Base-by-base conservation (phyloP, 2,888 invertebrate species). In the Meliscaeva auricollis region DNA sequence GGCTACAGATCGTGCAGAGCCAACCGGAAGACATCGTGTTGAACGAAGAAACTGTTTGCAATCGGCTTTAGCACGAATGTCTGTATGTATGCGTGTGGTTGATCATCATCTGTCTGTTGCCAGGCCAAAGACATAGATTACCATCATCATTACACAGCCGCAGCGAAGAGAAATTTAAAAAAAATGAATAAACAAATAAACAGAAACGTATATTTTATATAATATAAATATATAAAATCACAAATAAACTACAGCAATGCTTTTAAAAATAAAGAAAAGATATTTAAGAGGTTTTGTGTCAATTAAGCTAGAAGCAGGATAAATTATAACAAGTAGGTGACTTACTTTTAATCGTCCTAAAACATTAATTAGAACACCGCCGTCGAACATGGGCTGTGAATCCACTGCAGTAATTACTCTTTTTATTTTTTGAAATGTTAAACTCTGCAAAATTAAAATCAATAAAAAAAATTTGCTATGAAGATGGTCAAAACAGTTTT, bases 361-460 rank as follows among this genome's bases (percentile, higher is more conserved):
- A 69, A 99, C 99, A 94, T 97, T 97, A 89, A 99, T 98, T 92
- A 99, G 93, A 88, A 99, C 97, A 87, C 98, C 98, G 82, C 98
- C 99, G 93, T 98, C 99, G 90, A 97, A 97, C 95, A 97, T 98
- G n/a, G 99, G 99, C 92, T 99, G 99, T 64, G 98, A 97, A 92
- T 99, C 99, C 87, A 98, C 95, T 30, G 97, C 96, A 80, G 99
- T 98, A 91, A 99, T 96, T 90, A 96, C 94, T 92, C 98, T 95
- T 91, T 95, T 96, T 90, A 99, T 98, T 93, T 97, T 97, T 94
- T 97, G 97, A 94, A 99, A 98, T 88, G 96, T 94, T 92, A 99
- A 94, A 91, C 96, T 95, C 98, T 98, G 76, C 13, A 79, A 82
- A 52, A 94, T 88, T 96, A 94, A 88, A 87, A 74, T 32, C 7